Percentiles rank a stretch among this genome's conserved stretches.
phyloP scores from a whole-genome alignment of 2,888 invertebrate genomes.

The Scaptomyza tumidula region DNA sequence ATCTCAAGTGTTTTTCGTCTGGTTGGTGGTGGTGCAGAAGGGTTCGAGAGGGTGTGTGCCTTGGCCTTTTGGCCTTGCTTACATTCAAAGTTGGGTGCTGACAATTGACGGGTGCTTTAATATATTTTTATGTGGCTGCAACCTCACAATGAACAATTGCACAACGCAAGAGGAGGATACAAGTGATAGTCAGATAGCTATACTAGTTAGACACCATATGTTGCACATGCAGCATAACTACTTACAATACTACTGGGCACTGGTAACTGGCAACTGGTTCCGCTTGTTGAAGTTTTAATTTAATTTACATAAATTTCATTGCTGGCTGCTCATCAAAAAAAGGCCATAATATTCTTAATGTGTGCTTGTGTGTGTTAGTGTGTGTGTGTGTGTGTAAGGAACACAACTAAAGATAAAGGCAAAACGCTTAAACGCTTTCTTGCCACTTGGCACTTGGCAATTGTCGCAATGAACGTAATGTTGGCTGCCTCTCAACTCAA shows the following conservation, averaged over 20 bases:
- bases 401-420: neutral
- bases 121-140: slow-evolving; percentile 64
- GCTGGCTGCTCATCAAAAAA: slow-evolving; percentile 56
- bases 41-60: slow-evolving; percentile 26
- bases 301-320: slow-evolving; percentile 81
- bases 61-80: neutral
- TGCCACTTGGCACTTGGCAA: slow-evolving; percentile 25
- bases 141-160: slow-evolving; percentile 47
- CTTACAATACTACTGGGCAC: neutral
- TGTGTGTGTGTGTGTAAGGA: too few species aligned
- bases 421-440: slow-evolving; percentile 31
- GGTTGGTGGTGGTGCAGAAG: slow-evolving; percentile 18
- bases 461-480: slow-evolving; percentile 48
- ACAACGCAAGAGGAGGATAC: neutral
- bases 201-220: slow-evolving; percentile 55
- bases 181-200: neutral
- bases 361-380: too few species aligned
- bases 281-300: slow-evolving; percentile 79
- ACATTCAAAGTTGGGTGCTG: slow-evolving; percentile 41
- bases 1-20: slow-evolving; percentile 50
- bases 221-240: slow-evolving; percentile 10
- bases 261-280: slow-evolving; percentile 57
- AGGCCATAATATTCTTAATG: neutral
- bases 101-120: slow-evolving; percentile 55
- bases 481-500: slow-evolving; percentile 39